Conservation (phyloP, 2,113 vertebrate species). For the Raphicerus campestris region DNA sequence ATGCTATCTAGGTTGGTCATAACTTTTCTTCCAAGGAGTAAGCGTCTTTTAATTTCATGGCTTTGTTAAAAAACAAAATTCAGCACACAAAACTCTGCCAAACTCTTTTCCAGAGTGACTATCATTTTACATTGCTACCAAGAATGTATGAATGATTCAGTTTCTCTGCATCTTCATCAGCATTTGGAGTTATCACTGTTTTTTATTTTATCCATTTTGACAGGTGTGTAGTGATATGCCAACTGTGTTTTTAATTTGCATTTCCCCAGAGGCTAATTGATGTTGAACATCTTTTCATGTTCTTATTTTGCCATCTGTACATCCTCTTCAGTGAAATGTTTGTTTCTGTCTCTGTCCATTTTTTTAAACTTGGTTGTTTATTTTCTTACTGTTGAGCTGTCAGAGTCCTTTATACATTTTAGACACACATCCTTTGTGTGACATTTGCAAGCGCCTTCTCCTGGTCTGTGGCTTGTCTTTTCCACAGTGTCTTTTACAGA, state of each 20-base stretch:
- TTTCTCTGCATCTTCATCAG: background rate
- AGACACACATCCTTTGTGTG: background rate
- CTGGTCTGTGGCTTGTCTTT: background rate
- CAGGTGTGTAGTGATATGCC: background rate
- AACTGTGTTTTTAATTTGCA: background rate
- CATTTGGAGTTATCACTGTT: background rate
- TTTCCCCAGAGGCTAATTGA: background rate
- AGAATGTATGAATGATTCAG: fast-evolving
- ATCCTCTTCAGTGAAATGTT: background rate
- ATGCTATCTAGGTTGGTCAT: too few relatives aligned
- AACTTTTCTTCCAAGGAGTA: too few relatives aligned
- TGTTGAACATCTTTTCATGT: background rate
- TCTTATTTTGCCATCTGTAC: background rate
- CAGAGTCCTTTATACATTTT: background rate
- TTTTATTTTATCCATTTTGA: background rate
- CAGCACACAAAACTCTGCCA: background rate
- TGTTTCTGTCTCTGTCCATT: background rate
- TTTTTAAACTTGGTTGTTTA: background rate
- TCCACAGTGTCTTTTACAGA: background rate
- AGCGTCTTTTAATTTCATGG: background rate
- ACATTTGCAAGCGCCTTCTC: background rate
- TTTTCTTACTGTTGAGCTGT: background rate
- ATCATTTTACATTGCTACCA: too few relatives aligned
- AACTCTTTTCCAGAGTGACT: background rate
- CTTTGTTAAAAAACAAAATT: background rate